Conservation (phyloP, 2,113 vertebrate genomes). For the Propithecus coquereli region DNA sequence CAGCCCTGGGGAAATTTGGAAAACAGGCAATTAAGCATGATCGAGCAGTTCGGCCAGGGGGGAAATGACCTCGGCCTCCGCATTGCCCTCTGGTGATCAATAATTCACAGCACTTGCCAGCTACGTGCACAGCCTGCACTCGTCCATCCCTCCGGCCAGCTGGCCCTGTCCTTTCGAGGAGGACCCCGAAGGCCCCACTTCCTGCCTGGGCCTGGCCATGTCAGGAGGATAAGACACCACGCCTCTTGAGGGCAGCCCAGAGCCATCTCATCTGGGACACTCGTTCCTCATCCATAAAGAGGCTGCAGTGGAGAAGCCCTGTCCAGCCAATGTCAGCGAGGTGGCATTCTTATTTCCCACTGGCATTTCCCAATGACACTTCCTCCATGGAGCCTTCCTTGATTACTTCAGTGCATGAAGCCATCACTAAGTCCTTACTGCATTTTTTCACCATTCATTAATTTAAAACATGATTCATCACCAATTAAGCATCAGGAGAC, state of each 20-base stretch:
- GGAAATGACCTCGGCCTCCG: background rate
- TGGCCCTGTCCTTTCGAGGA: background rate
- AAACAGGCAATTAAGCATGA: slow-evolving; percentile 66
- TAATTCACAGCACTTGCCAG: background rate
- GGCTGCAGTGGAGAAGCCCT: too few relatives aligned
- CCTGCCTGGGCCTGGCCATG: background rate
- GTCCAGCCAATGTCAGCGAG: background rate
- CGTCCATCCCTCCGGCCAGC: background rate
- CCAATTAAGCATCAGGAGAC: background rate
- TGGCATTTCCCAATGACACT: background rate
- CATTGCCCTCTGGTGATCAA: background rate
- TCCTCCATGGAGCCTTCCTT: background rate
- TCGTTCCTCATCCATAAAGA: background rate
- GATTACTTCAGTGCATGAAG: background rate
- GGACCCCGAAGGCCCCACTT: background rate
- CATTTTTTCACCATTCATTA: background rate
- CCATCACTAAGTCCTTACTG: background rate
- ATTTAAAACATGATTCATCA: background rate
- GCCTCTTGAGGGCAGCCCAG: background rate
- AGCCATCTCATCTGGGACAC: background rate
- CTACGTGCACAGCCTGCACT: rapidly evolving
- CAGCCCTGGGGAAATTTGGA: slow-evolving; percentile 42
- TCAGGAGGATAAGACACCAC: background rate
- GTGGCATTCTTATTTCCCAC: rapidly evolving
- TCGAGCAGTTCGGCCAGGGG: slow-evolving; percentile 16